These are phyloP conservation scores for Leptopilina clavipes DNA, from an alignment of 1,140 invertebrate species.

Conservation along the genomic window DNA sequence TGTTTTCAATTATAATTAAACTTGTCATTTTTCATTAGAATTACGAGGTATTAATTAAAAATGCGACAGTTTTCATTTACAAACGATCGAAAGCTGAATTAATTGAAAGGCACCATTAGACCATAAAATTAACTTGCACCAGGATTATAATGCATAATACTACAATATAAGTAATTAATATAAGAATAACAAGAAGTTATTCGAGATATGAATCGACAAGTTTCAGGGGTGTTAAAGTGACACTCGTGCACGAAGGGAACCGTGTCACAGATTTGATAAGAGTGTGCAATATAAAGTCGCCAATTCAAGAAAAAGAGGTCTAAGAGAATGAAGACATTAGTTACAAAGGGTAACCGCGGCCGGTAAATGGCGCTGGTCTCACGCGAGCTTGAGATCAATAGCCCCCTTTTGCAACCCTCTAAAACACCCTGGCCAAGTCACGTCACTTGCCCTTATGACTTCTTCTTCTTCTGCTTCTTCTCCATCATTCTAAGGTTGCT, in stretches of 20 bases:
- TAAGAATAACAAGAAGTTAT: not conserved
- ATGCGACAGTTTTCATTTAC: too few species aligned
- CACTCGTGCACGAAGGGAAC: conserved; percentile 15
- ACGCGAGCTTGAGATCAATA: conserved; percentile 31
- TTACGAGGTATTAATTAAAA: too few species aligned
- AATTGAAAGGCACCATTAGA: not conserved
- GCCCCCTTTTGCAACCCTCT: conserved; percentile 6
- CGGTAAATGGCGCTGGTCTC: conserved; percentile 32
- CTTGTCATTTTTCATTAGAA: too few species aligned
- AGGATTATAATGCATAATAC: not conserved
- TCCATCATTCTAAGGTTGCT: not conserved
- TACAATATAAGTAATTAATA: not conserved
- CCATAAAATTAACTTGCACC: not conserved
- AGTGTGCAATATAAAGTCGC: not conserved
- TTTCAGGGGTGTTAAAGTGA: conserved; percentile 19
- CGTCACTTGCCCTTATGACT: conserved; percentile 34
- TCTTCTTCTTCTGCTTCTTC: not conserved
- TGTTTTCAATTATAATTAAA: too few species aligned
- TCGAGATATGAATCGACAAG: conserved; percentile 12
- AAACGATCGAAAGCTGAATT: too few species aligned
- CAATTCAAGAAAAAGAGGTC: not conserved
- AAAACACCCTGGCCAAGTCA: conserved; percentile 23
- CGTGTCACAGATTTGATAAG: conserved; percentile 21
- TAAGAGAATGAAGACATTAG: conserved; percentile 22
- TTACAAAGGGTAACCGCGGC: conserved; percentile 25